A percentile compares a stretch with the other conserved stretches of the same genome.
These are phyloP conservation scores for Bombus waltoni DNA, from an alignment of 1,140 invertebrate genomes.

Conservation along the genomic window DNA sequence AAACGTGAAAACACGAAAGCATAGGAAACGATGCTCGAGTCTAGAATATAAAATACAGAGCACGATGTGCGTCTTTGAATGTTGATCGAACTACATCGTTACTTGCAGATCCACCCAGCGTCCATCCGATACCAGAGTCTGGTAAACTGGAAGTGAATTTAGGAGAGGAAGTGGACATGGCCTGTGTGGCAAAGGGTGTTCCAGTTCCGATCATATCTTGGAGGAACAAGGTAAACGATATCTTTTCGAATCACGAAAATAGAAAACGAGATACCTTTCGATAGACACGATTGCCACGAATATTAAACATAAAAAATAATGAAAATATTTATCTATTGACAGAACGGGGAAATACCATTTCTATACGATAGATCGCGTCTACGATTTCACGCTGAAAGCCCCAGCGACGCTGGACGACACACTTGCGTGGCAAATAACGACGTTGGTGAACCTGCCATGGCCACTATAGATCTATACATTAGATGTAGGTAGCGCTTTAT, in stretches of 20 bases:
- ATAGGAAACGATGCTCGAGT: neutral
- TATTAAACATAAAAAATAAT: neutral
- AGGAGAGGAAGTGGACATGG: constrained; percentile 87
- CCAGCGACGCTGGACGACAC: constrained; percentile 87
- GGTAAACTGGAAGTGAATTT: constrained; percentile 88
- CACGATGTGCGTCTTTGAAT: neutral
- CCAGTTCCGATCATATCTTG: constrained; percentile 88
- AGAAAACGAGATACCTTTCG: no score
- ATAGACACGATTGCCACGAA: neutral
- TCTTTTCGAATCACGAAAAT: neutral
- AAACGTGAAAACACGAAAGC: neutral
- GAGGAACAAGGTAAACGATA: constrained; percentile 85
- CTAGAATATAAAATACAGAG: neutral
- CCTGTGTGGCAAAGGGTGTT: constrained; percentile 86
- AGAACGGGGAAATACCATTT: constrained; percentile 86
- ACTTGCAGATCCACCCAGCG: constrained; percentile 86
- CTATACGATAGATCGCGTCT: constrained; percentile 85
- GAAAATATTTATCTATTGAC: constrained; percentile 26
- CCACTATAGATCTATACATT: constrained; percentile 84
- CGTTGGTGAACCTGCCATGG: constrained; percentile 87
- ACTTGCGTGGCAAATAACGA: constrained; percentile 89
- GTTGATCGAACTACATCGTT: neutral
- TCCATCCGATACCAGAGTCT: constrained; percentile 86
- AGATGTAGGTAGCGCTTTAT: constrained; percentile 82
- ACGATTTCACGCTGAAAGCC: constrained; percentile 86